Evolutionary conservation across 2,888 invertebrate genomes (phyloP), one percentile per base, ranked within the genome.

Genomic region (Eubasilissa splendida): DNA sequence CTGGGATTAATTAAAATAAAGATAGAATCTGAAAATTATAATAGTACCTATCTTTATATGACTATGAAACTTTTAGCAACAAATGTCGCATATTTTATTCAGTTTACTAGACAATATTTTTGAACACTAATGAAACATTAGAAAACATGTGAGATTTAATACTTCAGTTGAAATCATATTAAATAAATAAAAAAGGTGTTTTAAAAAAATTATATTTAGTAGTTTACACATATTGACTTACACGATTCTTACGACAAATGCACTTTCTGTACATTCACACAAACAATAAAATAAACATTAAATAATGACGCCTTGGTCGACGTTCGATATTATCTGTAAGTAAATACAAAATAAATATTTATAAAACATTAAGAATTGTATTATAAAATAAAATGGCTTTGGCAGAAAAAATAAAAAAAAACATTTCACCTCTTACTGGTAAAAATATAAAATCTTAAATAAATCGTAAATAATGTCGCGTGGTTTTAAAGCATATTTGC

Each of bases 321-420:
- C 60, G 52, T 60, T 42, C 42, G 0, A 42, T 22, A 22, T 76
- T 11, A 50, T 53, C 33, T 54, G 56, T 54, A 66, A 56, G 66
- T 66, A 76, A 76, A 66, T 56, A 53, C n/a, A 66, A 74, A 79
- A 79, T 74, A 79, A 74, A 79, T 74, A 79, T 79, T 74, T 42
- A 66, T 74, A 74, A 74, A 74, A 33, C 65, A 63, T 65, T 12
- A 59, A 14, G 58, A 70, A 33, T 74, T 66, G 66, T 42, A 53
- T 53, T 65, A 73, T 66, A 63, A 81, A 81, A 75, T 78, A 81
- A 79, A 76, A 81, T 81, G 81, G 78, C 81, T 81, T 81, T 81
- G 81, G 81, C 79, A 81, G 76, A 77, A 78, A 70, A 81, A 53
- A 81, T 60, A 71, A 81, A 53, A 76, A 66, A 74, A 71, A 22